A percentile compares a stretch with the other conserved stretches of the same genome.
These are phyloP conservation scores for Odontamblyopus rebecca DNA, from an alignment of 2,797 vertebrate genomes.

Conservation along the genomic window DNA sequence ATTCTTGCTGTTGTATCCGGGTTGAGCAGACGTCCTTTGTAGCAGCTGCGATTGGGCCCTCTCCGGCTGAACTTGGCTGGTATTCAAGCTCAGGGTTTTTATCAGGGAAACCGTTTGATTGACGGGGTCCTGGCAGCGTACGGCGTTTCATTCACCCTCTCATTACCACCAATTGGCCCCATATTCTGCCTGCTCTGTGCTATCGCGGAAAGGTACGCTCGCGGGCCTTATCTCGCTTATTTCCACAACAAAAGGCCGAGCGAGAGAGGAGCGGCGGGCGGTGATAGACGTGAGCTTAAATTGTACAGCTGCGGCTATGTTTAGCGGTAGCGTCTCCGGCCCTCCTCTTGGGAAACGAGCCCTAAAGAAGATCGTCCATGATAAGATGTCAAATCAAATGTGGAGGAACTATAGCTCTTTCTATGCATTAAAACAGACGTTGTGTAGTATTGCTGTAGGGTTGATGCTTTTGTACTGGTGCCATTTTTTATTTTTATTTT, in stretches of 20 bases:
- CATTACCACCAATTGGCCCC: slow-evolving; percentile 82
- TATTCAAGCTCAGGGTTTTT: slow-evolving; percentile 30
- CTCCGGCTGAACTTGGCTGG: slow-evolving; percentile 71
- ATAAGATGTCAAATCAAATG: slow-evolving; percentile 58
- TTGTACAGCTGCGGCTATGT: slow-evolving; percentile 51
- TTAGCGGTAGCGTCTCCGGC: slow-evolving; percentile 41
- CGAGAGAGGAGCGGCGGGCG: slow-evolving; percentile 34
- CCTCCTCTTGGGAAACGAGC: slow-evolving; percentile 46
- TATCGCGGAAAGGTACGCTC: slow-evolving; percentile 71
- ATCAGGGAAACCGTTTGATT: slow-evolving; percentile 71
- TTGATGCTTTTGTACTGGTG: too few species aligned
- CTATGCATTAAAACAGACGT: too few species aligned
- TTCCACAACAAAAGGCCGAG: slow-evolving; percentile 66
- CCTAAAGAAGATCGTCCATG: slow-evolving; percentile 55
- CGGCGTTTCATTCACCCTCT: slow-evolving; percentile 70
- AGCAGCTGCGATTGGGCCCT: slow-evolving; percentile 38
- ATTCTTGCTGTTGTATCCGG: too few species aligned
- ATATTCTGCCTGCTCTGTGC: slow-evolving; percentile 76
- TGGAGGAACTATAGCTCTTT: slow-evolving; percentile 38
- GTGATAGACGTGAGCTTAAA: slow-evolving; percentile 59
- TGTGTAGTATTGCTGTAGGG: too few species aligned
- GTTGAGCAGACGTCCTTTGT: slow-evolving; percentile 23
- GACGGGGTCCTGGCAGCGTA: slow-evolving; percentile 80
- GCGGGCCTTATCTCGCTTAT: slow-evolving; percentile 75
- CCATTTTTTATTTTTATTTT: too few species aligned